phyloP scores from a whole-genome alignment of 2,888 invertebrate genomes.

The Ptychoptera albimana region DNA sequence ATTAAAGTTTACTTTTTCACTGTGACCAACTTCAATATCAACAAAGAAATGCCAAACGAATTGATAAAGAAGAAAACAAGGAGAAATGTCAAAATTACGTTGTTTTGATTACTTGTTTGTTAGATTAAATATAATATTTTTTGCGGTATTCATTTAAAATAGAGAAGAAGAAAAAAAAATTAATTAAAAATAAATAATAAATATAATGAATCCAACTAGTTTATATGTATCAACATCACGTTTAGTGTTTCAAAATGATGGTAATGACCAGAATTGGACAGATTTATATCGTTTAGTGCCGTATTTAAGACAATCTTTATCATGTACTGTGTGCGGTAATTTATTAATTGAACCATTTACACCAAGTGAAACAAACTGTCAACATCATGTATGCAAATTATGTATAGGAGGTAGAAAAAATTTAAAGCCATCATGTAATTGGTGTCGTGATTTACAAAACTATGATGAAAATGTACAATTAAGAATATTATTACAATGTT shows the following conservation, averaged over 20 bases:
- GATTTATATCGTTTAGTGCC: conserved; percentile 72
- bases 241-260: conserved; percentile 12
- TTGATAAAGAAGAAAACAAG: no score
- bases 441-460: conserved; percentile 70
- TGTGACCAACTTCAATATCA: no score
- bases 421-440: conserved; percentile 66
- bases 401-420: conserved; percentile 76
- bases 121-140: no score
- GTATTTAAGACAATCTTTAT: conserved; percentile 69
- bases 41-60: no score
- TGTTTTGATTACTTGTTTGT: no score
- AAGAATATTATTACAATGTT: conserved; percentile 69
- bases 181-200: no score
- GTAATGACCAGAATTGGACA: conserved; percentile 49
- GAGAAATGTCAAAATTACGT: no score
- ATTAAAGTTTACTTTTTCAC: no score
- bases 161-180: no score
- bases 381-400: conserved; percentile 74
- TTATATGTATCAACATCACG: conserved; percentile 22
- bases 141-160: no score
- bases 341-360: conserved; percentile 68
- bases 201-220: conserved; percentile 20
- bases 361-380: conserved; percentile 61
- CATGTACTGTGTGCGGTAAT: conserved; percentile 79
- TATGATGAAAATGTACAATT: conserved; percentile 72